Percentiles rank a stretch among this genome's conserved stretches.
Conservation (phyloP, 1,140 invertebrate genomes). For the Nomia melanderi region DNA sequence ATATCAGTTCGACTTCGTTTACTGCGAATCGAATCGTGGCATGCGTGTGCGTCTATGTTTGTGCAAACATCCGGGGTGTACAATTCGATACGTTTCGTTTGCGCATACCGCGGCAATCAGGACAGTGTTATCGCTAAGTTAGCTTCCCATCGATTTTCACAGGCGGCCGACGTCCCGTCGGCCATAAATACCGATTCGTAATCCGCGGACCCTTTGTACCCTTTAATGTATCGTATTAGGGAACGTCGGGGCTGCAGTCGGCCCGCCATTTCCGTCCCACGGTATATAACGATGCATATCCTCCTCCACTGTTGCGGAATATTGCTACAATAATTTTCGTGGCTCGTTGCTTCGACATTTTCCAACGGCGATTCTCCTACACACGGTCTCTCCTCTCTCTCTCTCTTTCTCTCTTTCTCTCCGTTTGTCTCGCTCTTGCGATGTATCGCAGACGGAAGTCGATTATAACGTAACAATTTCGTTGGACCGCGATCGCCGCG, state of each 20-base stretch:
- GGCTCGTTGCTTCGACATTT: conserved; percentile 25
- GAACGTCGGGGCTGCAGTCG: not conserved
- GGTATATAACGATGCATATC: not conserved
- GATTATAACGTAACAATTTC: conserved; percentile 33
- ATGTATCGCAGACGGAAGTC: conserved; percentile 25
- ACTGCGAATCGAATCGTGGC: too few species aligned
- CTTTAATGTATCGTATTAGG: not conserved
- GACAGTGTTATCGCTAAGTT: not conserved
- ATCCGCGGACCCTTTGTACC: not conserved
- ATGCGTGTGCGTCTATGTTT: too few species aligned
- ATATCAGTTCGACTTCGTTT: too few species aligned
- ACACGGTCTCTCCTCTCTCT: too few species aligned
- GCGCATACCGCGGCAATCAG: not conserved
- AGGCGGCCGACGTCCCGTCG: too few species aligned
- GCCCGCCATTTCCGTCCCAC: conserved; percentile 7
- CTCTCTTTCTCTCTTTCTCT: too few species aligned
- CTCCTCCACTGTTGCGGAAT: conserved; percentile 5
- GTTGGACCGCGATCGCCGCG: not conserved
- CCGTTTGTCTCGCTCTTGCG: too few species aligned
- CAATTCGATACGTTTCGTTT: too few species aligned
- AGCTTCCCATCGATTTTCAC: not conserved
- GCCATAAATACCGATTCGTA: not conserved
- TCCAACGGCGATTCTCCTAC: not conserved
- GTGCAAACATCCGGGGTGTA: too few species aligned
- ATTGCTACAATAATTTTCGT: conserved; percentile 25